Evolutionary conservation across 2,113 vertebrate species (phyloP), one percentile per base, ranked within the genome.

Genomic region (Solea solea): DNA sequence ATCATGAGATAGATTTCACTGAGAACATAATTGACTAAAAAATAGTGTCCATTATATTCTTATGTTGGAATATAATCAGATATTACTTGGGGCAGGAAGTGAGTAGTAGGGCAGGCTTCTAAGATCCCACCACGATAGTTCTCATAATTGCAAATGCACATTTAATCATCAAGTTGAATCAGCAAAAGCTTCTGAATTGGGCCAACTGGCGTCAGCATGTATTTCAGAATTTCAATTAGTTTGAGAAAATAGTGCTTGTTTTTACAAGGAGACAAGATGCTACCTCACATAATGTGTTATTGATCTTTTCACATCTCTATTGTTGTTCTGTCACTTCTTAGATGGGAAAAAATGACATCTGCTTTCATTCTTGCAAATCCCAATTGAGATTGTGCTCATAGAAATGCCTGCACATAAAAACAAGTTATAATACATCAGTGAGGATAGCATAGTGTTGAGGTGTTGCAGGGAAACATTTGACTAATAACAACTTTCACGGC

Each of bases 131-230:
- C 21, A 53, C 48, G 64, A 85, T 80, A 69, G 42, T 72, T 70
- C 40, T 78, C 69, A 65, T 87, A 28, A 66, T 63, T 34, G 55
- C 57, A 82, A 89, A 89, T 85, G 82, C 77, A 88, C 25, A 70
- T 45, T 78, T 76, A 87, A 89, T 90, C 90, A 84, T 49, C 52
- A 69, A 16, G 46, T 77, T 86, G 60, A 58, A 89, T 89, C 86
- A 87, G 60, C 34, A 86, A 87, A 88, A 81, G 81, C 74, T 78
- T 65, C 57, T 68, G 86, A 82, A 88, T 87, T 83, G 70, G 63
- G 51, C 21, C 46, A 69, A 82, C 80, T 86, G 82, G 74, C 81
- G 64, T 82, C 72, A 69, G 72, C 73, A 51, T 74, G 56, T 72
- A 61, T 70, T 63, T 64, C 58, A 44, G 14, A 85, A 86, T 79